Evolutionary conservation across 1,140 invertebrate species (phyloP), one percentile per base, ranked within the genome.

Genomic region (Psilanteris sp.): DNA sequence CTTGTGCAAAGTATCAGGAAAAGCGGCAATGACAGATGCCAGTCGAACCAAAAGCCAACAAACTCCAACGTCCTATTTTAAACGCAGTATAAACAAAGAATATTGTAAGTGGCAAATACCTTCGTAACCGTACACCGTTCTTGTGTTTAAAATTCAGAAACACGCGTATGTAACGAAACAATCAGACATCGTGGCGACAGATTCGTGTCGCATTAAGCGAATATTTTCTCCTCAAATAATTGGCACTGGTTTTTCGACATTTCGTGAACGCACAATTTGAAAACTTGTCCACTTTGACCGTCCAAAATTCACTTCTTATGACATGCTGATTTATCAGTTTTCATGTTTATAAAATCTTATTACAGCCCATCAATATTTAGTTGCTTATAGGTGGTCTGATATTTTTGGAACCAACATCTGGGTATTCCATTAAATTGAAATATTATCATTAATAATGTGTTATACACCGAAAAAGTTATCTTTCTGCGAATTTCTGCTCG

Each of bases 371-470:
- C 37, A 66, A 43, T 66, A 66, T 52, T 54, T 29, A 20, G 36
- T 13, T n/a, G 32, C 61, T 52, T 52, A 54, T 44, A 52, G 61
- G 61, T 66, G 61, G 61, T 54, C 61, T 46, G 37, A 66, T 66
- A 66, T 66, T 52, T 66, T 66, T n/a, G 20, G 61, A 43, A 54
- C 18, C 26, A 64, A 52, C 61, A 54, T 66, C 46, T 66, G 61
- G 36, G 13, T 52, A 34, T 66, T 54, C 61, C 61, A 66, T 66
- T 66, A 66, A 68, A 39, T 10, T 20, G 43, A 68, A 55, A 31
- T 41, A 44, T 55, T 55, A 46, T 55, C 62, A 31, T 54, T 54
- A 52, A 64, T 54, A 66, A 48, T 13, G 50, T 16, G 48, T 46
- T 14, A 18, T 46, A 68, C 31, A 11, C 11, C 32, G 26, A 57